phyloP scores from a whole-genome alignment of 2,113 vertebrate species.

The rabbit (Oryctolagus cuniculus) region mOryCun1.1 NC_091437.1:27081001-27081500 shows the following conservation, averaged over 20 bases:
- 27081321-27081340: conserved; percentile 33
- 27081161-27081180: conserved; percentile 45
- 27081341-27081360: conserved; percentile 40
- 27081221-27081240: conserved; percentile 54
- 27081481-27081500: conserved; percentile 58
- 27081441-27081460: conserved; percentile 55
- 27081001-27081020: conserved; percentile 50
- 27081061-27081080: conserved; percentile 45
- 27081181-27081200: conserved; percentile 50
- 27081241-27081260: conserved; percentile 51
- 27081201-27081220: conserved; percentile 24
- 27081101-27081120: conserved; percentile 25
- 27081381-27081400: conserved; percentile 59
- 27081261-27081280: conserved; percentile 63
- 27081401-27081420: conserved; percentile 48
- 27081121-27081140: conserved; percentile 38
- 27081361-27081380: background rate
- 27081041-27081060: conserved; percentile 55
- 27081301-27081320: conserved; percentile 57
- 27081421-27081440: conserved; percentile 45
- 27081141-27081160: conserved; percentile 54
- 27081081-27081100: conserved; percentile 55
- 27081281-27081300: conserved; percentile 42
- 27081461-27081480: conserved; percentile 52
- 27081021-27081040: conserved; percentile 34